These are phyloP conservation scores for Cistogaster globosa DNA, from an alignment of 2,888 invertebrate genomes.

Conservation along the genomic window DNA sequence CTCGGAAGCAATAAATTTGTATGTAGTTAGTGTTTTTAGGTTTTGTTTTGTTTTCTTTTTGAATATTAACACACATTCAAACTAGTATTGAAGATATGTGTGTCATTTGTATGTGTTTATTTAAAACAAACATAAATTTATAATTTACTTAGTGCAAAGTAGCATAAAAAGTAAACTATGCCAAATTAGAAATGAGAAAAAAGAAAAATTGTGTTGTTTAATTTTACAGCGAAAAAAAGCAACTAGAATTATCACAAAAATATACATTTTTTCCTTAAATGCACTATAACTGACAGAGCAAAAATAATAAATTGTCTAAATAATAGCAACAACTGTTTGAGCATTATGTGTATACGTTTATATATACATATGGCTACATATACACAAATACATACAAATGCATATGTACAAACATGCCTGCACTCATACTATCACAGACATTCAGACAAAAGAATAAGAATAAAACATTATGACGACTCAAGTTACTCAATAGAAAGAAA, in stretches of 20 bases:
- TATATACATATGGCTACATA: not conserved
- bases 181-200: slow-evolving; percentile 53
- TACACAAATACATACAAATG: not conserved
- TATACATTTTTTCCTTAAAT: slow-evolving; percentile 37
- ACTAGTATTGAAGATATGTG: no score
- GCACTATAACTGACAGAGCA: slow-evolving; percentile 59
- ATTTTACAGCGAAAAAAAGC: slow-evolving; percentile 26
- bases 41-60: slow-evolving; percentile 29
- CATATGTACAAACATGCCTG: slow-evolving; percentile 28
- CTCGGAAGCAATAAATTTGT: slow-evolving; percentile 32
- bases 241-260: slow-evolving; percentile 44
- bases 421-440: slow-evolving; percentile 45
- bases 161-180: slow-evolving; percentile 59
- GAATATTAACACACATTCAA: no score
- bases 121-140: slow-evolving; percentile 13
- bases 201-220: slow-evolving; percentile 5
- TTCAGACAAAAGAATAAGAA: slow-evolving; percentile 44
- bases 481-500: slow-evolving; percentile 51
- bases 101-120: not conserved
- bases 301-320: slow-evolving; percentile 61
- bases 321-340: slow-evolving; percentile 41
- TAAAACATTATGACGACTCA: slow-evolving; percentile 20
- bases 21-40: not conserved
- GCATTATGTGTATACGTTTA: not conserved
- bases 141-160: slow-evolving; percentile 48